These are phyloP conservation scores for Diaperis boleti DNA, from an alignment of 2,888 invertebrate species.

Conservation along the genomic window DNA sequence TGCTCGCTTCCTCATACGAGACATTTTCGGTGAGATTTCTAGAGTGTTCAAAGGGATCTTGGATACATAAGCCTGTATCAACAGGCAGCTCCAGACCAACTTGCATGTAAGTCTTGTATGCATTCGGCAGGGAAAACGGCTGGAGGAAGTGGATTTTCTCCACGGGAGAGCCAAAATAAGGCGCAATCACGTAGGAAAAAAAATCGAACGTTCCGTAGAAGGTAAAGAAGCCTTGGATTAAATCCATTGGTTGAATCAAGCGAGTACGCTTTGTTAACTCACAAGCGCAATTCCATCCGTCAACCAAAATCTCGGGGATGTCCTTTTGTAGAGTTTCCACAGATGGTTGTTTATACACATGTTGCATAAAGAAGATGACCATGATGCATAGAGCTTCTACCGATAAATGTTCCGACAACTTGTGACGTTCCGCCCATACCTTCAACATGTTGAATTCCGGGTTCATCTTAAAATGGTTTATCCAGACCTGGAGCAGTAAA, in stretches of 20 bases:
- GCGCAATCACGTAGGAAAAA: conserved; percentile 2
- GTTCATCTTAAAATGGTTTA: too few relatives aligned
- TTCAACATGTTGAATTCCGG: too few relatives aligned
- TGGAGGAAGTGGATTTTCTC: background rate
- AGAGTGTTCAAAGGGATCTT: conserved; percentile 4
- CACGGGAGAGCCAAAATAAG: background rate
- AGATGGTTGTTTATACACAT: background rate
- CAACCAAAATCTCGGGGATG: background rate
- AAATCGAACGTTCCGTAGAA: conserved; percentile 1
- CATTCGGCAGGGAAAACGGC: background rate
- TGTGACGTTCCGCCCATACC: too few relatives aligned
- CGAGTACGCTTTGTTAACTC: background rate
- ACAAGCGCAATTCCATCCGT: background rate
- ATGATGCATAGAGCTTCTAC: too few relatives aligned
- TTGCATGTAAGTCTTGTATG: background rate
- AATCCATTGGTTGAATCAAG: background rate
- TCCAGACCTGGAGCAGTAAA: too few relatives aligned
- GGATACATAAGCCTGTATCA: conserved; percentile 3
- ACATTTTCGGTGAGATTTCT: background rate
- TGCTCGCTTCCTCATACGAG: background rate
- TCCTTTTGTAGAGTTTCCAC: background rate
- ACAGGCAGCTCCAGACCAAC: background rate
- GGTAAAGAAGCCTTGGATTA: background rate
- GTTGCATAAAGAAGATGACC: background rate
- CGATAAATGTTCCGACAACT: too few relatives aligned